phyloP scores from a whole-genome alignment of 2,113 vertebrate genomes.

The Myrmophylax atrothorax region DNA sequence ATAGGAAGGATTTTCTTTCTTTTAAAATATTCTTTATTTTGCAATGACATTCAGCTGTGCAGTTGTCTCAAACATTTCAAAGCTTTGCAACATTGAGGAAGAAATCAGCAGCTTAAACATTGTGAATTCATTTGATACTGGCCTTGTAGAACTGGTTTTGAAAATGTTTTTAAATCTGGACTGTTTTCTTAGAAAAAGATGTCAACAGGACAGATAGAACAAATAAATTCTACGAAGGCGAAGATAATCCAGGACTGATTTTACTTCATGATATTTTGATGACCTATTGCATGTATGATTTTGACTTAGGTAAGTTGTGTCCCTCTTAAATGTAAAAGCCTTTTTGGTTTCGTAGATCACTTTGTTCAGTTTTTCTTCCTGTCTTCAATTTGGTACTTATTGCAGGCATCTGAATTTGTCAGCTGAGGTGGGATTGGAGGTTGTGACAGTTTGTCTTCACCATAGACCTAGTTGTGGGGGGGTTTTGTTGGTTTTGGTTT shows the following conservation, averaged over 20 bases:
- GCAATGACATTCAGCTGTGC: slow-evolving; percentile 11
- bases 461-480: not conserved
- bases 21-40: slow-evolving; percentile 49
- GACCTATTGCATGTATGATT: slow-evolving; percentile 99
- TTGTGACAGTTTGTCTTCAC: not conserved
- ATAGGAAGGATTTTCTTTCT: slow-evolving; percentile 10
- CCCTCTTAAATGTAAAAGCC: not conserved
- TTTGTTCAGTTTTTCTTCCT: not conserved
- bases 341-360: not conserved
- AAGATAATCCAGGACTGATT: slow-evolving; percentile 92
- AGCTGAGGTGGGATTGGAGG: not conserved
- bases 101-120: slow-evolving; percentile 34
- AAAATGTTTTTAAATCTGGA: slow-evolving; percentile 50
- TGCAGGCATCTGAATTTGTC: not conserved
- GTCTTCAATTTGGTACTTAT: not conserved
- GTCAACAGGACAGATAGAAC: slow-evolving; percentile 96
- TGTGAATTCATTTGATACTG: slow-evolving; percentile 28
- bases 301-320: slow-evolving; percentile 90
- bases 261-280: slow-evolving; percentile 97
- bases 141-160: slow-evolving; percentile 55
- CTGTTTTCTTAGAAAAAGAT: slow-evolving; percentile 88
- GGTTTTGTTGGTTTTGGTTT: not conserved
- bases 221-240: slow-evolving; percentile 94
- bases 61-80: slow-evolving; percentile 46
- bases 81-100: slow-evolving; percentile 24